phyloP scores from a whole-genome alignment of 2,113 vertebrate species.

The Erythrolamprus reginae region DNA sequence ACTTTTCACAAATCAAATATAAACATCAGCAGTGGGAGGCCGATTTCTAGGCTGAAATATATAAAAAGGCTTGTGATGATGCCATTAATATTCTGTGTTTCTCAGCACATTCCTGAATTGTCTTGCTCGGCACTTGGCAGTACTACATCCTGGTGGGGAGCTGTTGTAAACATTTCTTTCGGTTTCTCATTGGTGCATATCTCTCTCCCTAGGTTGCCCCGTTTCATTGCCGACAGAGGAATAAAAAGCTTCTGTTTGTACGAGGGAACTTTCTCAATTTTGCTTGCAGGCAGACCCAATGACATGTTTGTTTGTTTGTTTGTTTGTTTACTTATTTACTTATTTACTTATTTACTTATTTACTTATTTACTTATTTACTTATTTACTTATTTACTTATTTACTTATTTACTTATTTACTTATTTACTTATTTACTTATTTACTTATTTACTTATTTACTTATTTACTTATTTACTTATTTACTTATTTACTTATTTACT shows the following conservation, averaged over 20 bases:
- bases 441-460: too few relatives aligned
- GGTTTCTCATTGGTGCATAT: conserved; percentile 3
- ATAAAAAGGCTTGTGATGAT: conserved; percentile 29
- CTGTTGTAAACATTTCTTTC: conserved; percentile 7
- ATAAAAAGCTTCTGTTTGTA: conserved; percentile 7
- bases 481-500: too few relatives aligned
- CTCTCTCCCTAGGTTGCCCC: background rate
- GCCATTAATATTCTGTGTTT: conserved; percentile 46
- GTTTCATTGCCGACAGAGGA: background rate
- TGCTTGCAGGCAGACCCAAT: rapidly evolving
- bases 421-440: too few relatives aligned
- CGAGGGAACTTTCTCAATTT: background rate
- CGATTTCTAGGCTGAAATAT: conserved; percentile 36
- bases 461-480: too few relatives aligned
- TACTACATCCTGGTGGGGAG: conserved; percentile 4
- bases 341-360: too few relatives aligned
- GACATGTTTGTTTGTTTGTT: too few relatives aligned
- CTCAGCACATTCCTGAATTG: conserved; percentile 27
- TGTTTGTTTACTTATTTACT: too few relatives aligned
- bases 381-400: too few relatives aligned
- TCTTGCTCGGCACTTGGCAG: background rate
- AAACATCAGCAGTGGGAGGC: conserved; percentile 37
- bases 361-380: too few relatives aligned
- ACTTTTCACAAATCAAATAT: conserved; percentile 31
- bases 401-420: too few relatives aligned